Percentiles rank a stretch among this genome's conserved stretches.
These are phyloP conservation scores for Aelia acuminata DNA, from an alignment of 2,888 invertebrate species.

Conservation along the genomic window DNA sequence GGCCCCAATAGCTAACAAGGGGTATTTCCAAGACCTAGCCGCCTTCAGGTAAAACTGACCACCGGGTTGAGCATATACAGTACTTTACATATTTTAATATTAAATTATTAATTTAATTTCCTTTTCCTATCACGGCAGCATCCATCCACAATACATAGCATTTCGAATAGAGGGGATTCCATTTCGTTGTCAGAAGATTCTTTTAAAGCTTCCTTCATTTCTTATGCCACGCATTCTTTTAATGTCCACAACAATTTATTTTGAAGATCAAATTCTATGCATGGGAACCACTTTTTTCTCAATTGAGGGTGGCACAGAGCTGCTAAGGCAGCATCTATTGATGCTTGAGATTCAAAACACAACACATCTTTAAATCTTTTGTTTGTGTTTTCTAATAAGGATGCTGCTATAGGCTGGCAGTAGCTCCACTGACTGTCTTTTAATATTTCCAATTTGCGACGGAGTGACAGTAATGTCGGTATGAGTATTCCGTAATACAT, in stretches of 20 bases:
- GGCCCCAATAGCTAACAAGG: no score
- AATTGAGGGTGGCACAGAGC: neutral
- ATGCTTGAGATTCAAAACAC: no score
- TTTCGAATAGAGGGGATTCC: neutral
- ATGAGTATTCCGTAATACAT: slow-evolving; percentile 7
- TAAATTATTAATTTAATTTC: no score
- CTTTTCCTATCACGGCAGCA: no score
- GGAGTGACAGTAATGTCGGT: neutral
- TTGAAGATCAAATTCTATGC: neutral
- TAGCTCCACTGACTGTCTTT: neutral
- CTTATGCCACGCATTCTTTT: neutral
- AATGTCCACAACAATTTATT: neutral
- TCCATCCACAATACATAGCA: no score
- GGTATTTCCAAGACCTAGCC: no score
- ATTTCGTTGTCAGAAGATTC: neutral
- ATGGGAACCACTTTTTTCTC: slow-evolving; percentile 33
- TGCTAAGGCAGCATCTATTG: slow-evolving; percentile 2
- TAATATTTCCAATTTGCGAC: slow-evolving; percentile 3
- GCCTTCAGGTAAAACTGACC: no score
- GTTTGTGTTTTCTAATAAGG: no score
- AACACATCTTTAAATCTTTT: no score
- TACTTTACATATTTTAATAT: no score
- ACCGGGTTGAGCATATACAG: no score
- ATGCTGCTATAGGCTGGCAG: no score
- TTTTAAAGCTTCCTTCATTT: neutral